These are phyloP conservation scores for Leptinotarsa juncta DNA, from an alignment of 2,888 invertebrate species.

Conservation along the genomic window DNA sequence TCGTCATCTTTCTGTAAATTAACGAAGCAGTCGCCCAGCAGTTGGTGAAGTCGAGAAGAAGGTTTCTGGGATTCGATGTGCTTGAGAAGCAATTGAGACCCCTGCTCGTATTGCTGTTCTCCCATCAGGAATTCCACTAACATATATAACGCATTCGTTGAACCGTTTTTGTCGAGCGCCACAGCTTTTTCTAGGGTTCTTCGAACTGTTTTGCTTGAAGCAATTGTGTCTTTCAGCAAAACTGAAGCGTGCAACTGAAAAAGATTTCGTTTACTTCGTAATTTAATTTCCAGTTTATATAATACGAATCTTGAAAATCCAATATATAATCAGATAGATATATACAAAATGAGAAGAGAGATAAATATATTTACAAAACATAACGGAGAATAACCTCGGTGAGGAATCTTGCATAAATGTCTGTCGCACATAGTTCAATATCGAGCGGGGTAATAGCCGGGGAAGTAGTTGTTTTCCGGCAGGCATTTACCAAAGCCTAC, in stretches of 20 bases:
- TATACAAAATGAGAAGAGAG: too few species aligned
- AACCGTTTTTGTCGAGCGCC: slow-evolving; percentile 76
- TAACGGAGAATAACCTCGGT: too few species aligned
- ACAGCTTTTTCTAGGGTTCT: slow-evolving; percentile 79
- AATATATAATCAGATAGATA: too few species aligned
- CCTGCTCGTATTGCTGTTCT: slow-evolving; percentile 75
- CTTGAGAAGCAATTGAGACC: slow-evolving; percentile 75
- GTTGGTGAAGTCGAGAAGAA: slow-evolving; percentile 74
- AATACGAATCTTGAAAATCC: too few species aligned
- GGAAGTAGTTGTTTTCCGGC: too few species aligned
- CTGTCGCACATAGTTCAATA: too few species aligned
- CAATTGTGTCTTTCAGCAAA: slow-evolving; percentile 75
- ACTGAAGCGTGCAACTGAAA: slow-evolving; percentile 81
- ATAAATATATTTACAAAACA: too few species aligned
- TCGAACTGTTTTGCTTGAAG: slow-evolving; percentile 71
- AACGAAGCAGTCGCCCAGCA: slow-evolving; percentile 74
- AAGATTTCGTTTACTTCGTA: slow-evolving; percentile 30
- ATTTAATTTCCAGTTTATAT: neutral
- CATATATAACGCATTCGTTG: slow-evolving; percentile 76
- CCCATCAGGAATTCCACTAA: slow-evolving; percentile 78
- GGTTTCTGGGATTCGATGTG: slow-evolving; percentile 72
- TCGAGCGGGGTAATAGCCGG: too few species aligned
- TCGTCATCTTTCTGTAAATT: slow-evolving; percentile 75
- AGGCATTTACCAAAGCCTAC: too few species aligned
- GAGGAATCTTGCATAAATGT: too few species aligned